These are phyloP conservation scores for Alexandromys fortis DNA, from an alignment of 2,113 vertebrate species.

Conservation along the genomic window DNA sequence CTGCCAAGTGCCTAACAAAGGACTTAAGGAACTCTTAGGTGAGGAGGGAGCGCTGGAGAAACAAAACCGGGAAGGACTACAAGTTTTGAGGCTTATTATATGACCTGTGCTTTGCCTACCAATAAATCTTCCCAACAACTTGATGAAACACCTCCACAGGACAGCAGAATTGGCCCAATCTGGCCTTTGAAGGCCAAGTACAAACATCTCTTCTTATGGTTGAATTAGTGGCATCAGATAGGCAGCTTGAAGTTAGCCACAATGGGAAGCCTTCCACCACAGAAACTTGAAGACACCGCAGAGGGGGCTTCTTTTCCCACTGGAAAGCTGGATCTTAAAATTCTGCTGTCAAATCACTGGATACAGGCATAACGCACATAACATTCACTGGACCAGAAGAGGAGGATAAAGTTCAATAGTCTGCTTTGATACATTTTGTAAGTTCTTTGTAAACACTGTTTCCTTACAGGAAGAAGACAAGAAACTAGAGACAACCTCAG, in stretches of 20 bases:
- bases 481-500: neutral
- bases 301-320: neutral
- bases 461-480: neutral
- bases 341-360: neutral
- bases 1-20: slow-evolving; percentile 41
- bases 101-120: neutral
- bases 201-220: neutral
- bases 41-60: slow-evolving; percentile 4
- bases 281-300: neutral
- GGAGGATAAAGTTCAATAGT: neutral
- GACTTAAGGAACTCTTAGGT: slow-evolving; percentile 46
- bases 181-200: neutral
- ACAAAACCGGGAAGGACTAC: slow-evolving; percentile 25
- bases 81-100: neutral
- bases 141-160: neutral
- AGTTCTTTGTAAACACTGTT: slow-evolving; percentile 6
- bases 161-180: neutral
- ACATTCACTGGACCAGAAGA: neutral
- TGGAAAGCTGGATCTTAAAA: neutral
- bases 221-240: neutral
- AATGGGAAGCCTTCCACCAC: neutral
- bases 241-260: neutral
- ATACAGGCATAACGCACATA: neutral
- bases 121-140: neutral
- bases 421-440: neutral